Evolutionary conservation across 2,888 invertebrate genomes (phyloP).

Genomic region (Campoplex capitator): DNA sequence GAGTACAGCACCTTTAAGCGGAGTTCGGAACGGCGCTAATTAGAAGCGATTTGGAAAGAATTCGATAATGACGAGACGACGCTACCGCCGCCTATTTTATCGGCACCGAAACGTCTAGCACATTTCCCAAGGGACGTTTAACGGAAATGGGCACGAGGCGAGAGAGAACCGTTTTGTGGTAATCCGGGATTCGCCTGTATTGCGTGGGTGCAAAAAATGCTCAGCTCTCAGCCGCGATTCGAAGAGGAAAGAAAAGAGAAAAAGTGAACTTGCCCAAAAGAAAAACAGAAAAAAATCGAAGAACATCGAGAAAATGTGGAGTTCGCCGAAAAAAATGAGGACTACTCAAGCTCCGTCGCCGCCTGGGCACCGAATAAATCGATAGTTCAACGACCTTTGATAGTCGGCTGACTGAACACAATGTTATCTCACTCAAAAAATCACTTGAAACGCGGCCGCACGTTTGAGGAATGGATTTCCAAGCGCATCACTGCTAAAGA

Average conservation of each 20-base stretch:
- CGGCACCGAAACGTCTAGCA: conserved; percentile 3
- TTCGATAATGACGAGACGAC: conserved; percentile 48
- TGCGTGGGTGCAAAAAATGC: background rate
- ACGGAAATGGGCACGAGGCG: conserved; percentile 11
- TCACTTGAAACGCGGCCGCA: conserved; percentile 35
- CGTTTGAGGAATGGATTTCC: conserved; percentile 7
- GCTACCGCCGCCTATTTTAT: conserved; percentile 16
- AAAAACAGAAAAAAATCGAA: conserved; percentile 2
- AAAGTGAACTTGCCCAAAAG: background rate
- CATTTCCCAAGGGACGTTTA: conserved; percentile 22
- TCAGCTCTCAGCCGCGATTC: background rate
- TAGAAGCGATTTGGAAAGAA: conserved; percentile 45
- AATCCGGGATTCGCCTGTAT: background rate
- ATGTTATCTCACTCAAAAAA: conserved; percentile 61
- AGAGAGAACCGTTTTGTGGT: conserved; percentile 1
- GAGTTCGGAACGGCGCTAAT: conserved; percentile 39
- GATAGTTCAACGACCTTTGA: conserved; percentile 64
- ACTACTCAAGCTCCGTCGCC: conserved; percentile 34
- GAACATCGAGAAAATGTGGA: background rate
- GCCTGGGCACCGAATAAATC: conserved; percentile 56
- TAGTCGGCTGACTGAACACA: conserved; percentile 32
- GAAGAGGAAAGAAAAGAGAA: background rate
- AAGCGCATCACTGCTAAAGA: conserved; percentile 1
- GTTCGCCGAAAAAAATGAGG: conserved; percentile 30
- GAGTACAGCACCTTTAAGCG: conserved; percentile 25